These are phyloP conservation scores for Musca vetustissima DNA, from an alignment of 1,140 invertebrate genomes.

Conservation along the genomic window DNA sequence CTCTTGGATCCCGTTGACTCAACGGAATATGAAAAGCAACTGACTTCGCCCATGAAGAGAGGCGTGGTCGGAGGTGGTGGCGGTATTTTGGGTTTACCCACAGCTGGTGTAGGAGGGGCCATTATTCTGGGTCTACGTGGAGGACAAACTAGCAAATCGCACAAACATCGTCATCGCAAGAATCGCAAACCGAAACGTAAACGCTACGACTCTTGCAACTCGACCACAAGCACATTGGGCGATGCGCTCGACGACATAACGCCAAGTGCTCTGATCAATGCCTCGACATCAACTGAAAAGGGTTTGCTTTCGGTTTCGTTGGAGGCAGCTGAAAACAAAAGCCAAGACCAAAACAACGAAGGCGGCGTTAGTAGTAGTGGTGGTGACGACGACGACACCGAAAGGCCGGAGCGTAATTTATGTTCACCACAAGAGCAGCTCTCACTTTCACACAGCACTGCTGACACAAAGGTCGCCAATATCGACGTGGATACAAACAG, in stretches of 20 bases:
- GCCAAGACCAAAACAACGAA: background rate
- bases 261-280: conserved; percentile 27
- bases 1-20: conserved; percentile 79
- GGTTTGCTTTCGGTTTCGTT: conserved; percentile 36
- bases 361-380: background rate
- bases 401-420: background rate
- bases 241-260: conserved; percentile 34
- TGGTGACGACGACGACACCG: background rate
- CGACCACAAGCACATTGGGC: conserved; percentile 9
- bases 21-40: conserved; percentile 75
- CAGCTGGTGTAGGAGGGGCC: conserved; percentile 23
- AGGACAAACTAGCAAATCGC: conserved; percentile 31
- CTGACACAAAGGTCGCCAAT: conserved; percentile 6
- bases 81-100: conserved; percentile 32
- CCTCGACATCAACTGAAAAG: conserved; percentile 24
- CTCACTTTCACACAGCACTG: conserved; percentile 13
- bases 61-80: conserved; percentile 31
- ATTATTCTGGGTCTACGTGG: conserved; percentile 3
- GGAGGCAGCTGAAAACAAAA: conserved; percentile 21
- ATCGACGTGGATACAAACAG: background rate
- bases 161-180: conserved; percentile 51
- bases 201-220: conserved; percentile 29
- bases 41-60: conserved; percentile 56
- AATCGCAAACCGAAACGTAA: conserved; percentile 46
- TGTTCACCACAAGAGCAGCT: conserved; percentile 1